phyloP scores from a whole-genome alignment of 2,888 invertebrate genomes.

The Pachydiplax longipennis region DNA sequence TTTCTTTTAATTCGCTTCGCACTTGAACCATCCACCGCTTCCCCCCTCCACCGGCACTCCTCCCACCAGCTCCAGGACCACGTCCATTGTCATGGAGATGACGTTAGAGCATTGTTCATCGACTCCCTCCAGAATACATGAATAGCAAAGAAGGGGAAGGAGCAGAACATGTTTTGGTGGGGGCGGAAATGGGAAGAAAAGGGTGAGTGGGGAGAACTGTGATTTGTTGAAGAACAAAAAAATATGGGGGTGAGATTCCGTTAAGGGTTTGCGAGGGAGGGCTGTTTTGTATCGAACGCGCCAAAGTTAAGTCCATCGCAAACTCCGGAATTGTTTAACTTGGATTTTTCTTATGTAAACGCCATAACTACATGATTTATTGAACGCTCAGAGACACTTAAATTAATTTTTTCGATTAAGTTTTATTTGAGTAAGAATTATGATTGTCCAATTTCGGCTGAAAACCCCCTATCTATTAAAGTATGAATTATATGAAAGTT shows the following conservation, averaged over 20 bases:
- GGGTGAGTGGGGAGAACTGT: conserved; percentile 28
- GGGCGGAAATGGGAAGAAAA: conserved; percentile 29
- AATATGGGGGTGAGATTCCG: conserved; percentile 32
- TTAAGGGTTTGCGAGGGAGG: neutral
- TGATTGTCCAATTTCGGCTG: no score
- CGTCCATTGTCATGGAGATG: conserved; percentile 38
- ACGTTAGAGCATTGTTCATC: conserved; percentile 39
- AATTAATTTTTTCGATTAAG: no score
- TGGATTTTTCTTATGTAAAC: no score
- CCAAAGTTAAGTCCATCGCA: neutral
- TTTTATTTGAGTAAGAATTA: no score
- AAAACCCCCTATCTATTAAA: no score
- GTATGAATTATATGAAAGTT: no score
- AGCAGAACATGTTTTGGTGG: neutral
- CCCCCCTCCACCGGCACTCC: neutral
- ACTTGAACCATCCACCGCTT: no score
- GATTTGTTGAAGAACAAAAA: conserved; percentile 42
- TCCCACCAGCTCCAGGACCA: neutral
- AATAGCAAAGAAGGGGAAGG: conserved; percentile 35
- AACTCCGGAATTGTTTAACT: no score
- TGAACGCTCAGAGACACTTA: no score
- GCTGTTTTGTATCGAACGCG: no score
- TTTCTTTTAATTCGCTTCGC: no score
- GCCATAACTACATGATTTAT: no score
- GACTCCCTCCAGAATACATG: conserved; percentile 45